Evolutionary conservation across 2,888 invertebrate species (phyloP).

Genomic region (Nephrotoma flavescens): DNA sequence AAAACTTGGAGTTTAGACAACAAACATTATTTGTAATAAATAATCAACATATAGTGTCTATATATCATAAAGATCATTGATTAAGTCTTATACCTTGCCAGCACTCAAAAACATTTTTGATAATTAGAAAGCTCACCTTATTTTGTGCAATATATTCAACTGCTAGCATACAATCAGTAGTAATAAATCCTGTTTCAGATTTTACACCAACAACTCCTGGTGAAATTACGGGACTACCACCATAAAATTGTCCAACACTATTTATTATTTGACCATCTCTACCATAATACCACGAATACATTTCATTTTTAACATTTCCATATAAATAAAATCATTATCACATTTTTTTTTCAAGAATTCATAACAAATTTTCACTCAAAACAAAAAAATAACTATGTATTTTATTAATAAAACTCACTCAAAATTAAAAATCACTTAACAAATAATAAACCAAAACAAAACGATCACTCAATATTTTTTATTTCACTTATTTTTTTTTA

Average conservation of each 20-base stretch:
- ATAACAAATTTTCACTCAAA: not conserved
- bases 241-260: not conserved
- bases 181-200: not conserved
- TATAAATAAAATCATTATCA: not conserved
- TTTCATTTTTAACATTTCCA: not conserved
- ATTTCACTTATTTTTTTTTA: not conserved
- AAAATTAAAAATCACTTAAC: not conserved
- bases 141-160: not conserved
- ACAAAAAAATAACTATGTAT: not conserved
- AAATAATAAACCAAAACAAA: not conserved
- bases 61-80: too few relatives aligned
- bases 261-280: not conserved
- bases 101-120: too few relatives aligned
- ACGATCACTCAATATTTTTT: not conserved
- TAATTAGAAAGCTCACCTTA: not conserved
- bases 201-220: not conserved
- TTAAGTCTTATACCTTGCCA: too few relatives aligned
- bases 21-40: too few relatives aligned
- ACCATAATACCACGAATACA: slow-evolving; percentile 1
- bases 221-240: not conserved
- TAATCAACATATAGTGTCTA: too few relatives aligned
- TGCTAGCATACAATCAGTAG: not conserved
- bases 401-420: not conserved
- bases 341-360: not conserved
- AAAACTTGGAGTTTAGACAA: too few relatives aligned